Conservation (phyloP, 2,797 vertebrate genomes). For the Pempheris klunzingeri region DNA sequence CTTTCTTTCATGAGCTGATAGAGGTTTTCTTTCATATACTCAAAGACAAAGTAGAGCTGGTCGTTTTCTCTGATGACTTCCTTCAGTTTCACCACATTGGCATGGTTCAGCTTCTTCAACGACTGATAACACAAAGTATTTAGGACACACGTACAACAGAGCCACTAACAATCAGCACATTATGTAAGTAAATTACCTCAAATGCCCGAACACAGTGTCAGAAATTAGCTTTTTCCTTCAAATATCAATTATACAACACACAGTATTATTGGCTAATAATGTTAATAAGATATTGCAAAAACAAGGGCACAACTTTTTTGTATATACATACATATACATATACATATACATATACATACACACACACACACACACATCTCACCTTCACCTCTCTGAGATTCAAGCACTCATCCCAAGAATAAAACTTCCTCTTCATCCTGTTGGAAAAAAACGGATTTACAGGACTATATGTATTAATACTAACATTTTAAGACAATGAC, state of each 20-base stretch:
- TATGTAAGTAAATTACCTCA: not conserved
- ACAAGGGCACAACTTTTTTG: not conserved
- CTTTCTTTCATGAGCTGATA: constrained; percentile 97
- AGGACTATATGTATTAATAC: not conserved
- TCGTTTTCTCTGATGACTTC: constrained; percentile 96
- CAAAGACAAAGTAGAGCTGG: constrained; percentile 95
- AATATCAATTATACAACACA: not conserved
- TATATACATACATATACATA: too few species aligned
- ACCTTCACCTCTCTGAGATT: constrained; percentile 97
- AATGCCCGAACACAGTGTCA: not conserved
- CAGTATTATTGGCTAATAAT: not conserved
- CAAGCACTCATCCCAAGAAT: constrained; percentile 97
- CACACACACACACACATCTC: too few species aligned
- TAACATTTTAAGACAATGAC: not conserved
- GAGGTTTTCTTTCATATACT: constrained; percentile 98
- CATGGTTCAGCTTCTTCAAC: constrained; percentile 95
- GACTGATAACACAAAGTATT: constrained; percentile 82
- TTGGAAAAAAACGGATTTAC: constrained; percentile 7
- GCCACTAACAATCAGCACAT: not conserved
- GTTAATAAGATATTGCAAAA: too few species aligned
- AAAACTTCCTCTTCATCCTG: constrained; percentile 98
- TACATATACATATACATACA: too few species aligned
- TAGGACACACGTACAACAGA: not conserved
- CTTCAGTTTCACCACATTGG: constrained; percentile 95
- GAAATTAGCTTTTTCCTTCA: not conserved